Evolutionary conservation across 1,140 invertebrate genomes (phyloP).

Genomic region (Diabrotica virgifera): DNA sequence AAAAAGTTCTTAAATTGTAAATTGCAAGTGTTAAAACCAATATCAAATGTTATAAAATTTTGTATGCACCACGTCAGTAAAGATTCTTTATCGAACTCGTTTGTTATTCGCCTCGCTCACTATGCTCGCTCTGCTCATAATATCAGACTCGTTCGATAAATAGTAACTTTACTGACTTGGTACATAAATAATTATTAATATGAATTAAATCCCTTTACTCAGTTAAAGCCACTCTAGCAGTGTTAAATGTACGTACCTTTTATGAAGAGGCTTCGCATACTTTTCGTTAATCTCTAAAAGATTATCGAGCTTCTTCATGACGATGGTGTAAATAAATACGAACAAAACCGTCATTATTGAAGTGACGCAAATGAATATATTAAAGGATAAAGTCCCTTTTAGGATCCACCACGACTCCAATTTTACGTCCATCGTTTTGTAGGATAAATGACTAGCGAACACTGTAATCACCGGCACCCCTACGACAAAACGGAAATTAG

Average conservation of each 20-base stretch:
- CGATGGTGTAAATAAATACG: conserved; percentile 53
- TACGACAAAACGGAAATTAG: conserved; percentile 29
- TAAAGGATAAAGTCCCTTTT: conserved; percentile 54
- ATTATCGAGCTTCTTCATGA: conserved; percentile 50
- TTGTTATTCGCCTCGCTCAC: too few relatives aligned
- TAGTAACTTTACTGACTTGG: too few relatives aligned
- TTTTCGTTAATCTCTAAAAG: conserved; percentile 27
- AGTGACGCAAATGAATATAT: conserved; percentile 56
- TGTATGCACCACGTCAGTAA: too few relatives aligned
- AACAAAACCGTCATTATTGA: conserved; percentile 55
- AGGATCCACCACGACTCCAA: conserved; percentile 60
- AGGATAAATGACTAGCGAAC: conserved; percentile 56
- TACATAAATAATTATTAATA: too few relatives aligned
- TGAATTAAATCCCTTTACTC: too few relatives aligned
- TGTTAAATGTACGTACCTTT: conserved; percentile 20
- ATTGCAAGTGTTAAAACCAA: too few relatives aligned
- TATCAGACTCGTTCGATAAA: too few relatives aligned
- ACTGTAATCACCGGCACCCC: conserved; percentile 58
- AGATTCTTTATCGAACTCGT: too few relatives aligned
- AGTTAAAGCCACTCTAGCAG: too few relatives aligned
- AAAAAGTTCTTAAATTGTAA: too few relatives aligned
- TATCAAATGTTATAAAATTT: too few relatives aligned
- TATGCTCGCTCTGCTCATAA: too few relatives aligned
- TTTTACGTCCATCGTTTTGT: conserved; percentile 53
- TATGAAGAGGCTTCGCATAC: conserved; percentile 24